Evolutionary conservation across 1,140 invertebrate genomes (phyloP), one percentile per base, ranked within the genome.

Genomic region (Scaptomyza pallida): DNA sequence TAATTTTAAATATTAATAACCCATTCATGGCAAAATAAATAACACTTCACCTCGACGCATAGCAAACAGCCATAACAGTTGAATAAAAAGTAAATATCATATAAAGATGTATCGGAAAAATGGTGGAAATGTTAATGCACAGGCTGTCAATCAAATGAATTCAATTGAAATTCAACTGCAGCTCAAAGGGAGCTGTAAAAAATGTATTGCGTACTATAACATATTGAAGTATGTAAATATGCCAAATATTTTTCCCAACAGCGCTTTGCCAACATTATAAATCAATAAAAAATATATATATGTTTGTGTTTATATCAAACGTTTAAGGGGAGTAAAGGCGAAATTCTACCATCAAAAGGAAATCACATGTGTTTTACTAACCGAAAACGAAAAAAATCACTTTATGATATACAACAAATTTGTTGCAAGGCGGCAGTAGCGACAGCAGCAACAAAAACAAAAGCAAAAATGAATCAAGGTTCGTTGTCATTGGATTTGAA

Each of bases 231-330:
- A 12, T 51, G 60, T 35, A 78, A 82, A 82, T 83, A 83, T 79
- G 72, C 64, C 67, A 83, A 78, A 74, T 51, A 85, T 73, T 80
- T 85, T 60, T 60, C 57, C 30, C 63, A 60, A 54, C 47, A 56
- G 47, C 61, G 73, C 76, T 83, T 85, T 65, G 69, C 64, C 76
- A 86, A 86, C 65, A 86, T 85, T 86, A 81, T 85, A 86, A 81
- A 86, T 86, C 77, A 77, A 85, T 86, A 81, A 85, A 79, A 72
- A 62, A 43, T 50, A 43, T 43, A 74, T 60, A 59, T 41, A 68
- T 30, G 9, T 9, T 0, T 30, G 26, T 30, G 2, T 30, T 43
- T 35, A 12, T 12, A n/a, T n/a, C n/a, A 43, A 41, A 26, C 55
- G 21, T 57, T 48, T 48, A 63, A 19, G 16, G 40, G 37, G n/a